Percentiles rank a stretch among this genome's conserved stretches.
Conservation (phyloP, 2,113 vertebrate species). For the Pelodiscus sinensis region DNA sequence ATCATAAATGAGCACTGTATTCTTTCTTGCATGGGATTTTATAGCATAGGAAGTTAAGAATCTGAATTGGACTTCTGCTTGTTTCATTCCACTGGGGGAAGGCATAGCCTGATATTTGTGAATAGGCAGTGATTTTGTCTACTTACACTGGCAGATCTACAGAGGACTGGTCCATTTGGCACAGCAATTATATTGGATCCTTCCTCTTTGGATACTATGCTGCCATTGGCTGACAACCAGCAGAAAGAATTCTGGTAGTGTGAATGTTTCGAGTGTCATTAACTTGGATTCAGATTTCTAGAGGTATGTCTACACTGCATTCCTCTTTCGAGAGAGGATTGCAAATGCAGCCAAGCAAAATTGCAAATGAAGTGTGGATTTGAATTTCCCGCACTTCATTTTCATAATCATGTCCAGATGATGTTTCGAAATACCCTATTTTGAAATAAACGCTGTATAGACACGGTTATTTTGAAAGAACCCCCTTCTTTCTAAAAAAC, state of each 20-base stretch:
- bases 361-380: neutral
- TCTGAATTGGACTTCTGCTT: neutral
- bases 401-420: no score
- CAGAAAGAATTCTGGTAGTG: neutral
- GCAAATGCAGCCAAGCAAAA: neutral
- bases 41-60: neutral
- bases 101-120: neutral
- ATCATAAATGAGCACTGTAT: neutral
- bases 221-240: neutral
- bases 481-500: no score
- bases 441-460: no score
- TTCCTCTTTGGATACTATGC: rapidly evolving
- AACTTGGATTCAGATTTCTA: neutral
- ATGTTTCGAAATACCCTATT: no score
- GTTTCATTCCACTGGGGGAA: neutral
- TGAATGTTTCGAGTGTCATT: no score
- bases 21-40: neutral
- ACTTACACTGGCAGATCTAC: neutral
- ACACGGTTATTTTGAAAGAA: no score
- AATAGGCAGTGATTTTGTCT: neutral
- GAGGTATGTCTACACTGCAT: no score
- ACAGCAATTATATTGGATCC: rapidly evolving
- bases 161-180: rapidly evolving
- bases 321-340: no score
- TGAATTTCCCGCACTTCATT: no score